Evolutionary conservation across 2,797 vertebrate species (phyloP).

Genomic region (Rhabdomys pumilio): DNA sequence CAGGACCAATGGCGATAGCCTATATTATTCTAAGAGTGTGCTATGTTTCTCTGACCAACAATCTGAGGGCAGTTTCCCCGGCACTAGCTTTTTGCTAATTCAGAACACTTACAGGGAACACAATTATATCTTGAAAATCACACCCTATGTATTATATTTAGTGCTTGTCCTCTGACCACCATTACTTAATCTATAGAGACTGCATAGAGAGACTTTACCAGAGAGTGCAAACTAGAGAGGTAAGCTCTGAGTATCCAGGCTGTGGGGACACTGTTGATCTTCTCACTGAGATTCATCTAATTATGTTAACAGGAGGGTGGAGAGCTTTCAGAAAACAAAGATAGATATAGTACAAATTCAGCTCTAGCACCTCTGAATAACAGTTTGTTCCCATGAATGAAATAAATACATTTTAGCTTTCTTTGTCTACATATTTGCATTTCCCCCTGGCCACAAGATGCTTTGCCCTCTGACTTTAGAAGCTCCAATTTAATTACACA

Average conservation of each 20-base stretch:
- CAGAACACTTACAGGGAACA: neutral
- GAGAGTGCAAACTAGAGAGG: neutral
- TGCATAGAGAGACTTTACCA: neutral
- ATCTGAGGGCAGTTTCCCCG: neutral
- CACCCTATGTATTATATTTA: neutral
- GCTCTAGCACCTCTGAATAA: neutral
- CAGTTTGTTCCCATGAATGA: slow-evolving; percentile 49
- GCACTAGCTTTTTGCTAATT: neutral
- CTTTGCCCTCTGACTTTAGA: neutral
- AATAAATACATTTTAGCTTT: neutral
- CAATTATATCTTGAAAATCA: neutral
- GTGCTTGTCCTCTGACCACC: neutral
- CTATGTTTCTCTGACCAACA: neutral
- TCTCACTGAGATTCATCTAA: neutral
- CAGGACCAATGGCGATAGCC: neutral
- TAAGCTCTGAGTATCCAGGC: neutral
- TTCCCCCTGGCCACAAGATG: neutral
- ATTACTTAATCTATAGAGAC: neutral
- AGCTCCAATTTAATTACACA: neutral
- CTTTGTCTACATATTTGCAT: neutral
- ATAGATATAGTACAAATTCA: neutral
- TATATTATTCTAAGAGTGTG: neutral
- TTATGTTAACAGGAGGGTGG: neutral
- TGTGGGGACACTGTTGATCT: neutral
- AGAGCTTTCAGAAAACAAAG: neutral